Base-by-base conservation (phyloP, 1,140 invertebrate genomes). In the Colletes latitarsis region DNA sequence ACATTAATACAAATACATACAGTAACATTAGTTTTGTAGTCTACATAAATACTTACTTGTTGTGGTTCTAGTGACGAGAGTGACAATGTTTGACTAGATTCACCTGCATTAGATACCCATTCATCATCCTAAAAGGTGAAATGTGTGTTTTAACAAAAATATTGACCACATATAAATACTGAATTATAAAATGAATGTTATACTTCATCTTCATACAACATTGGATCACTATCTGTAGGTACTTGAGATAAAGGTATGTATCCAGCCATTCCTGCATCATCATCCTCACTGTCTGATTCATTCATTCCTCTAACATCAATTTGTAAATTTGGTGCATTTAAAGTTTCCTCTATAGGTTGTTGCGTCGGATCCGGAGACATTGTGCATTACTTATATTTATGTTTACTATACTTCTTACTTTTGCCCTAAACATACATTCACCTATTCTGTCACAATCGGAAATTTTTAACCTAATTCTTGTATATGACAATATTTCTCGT, bases 291-390 rank as follows among this genome's bases (percentile, higher is more conserved):
- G 14, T 93, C 92, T 10, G 92, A 90, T 67, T 91, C 89, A 68
- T 87, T 86, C 46, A 30, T 52, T 17, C 81, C 82, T 75, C 88
- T 88, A n/a, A 69, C 57, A 74, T 86, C 86, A 49, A 89, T 30
- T 71, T 82, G 79, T 39, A 89, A 30, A 82, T 90, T 90, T 30
- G 86, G 75, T 41, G 86, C 73, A 81, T 84, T 89, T 63, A 93
- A 86, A 77, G 85, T 89, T 81, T 92, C 90, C 60, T 92, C 88
- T 15, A 90, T 82, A 21, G 90, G 87, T 77, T 92, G 92, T 82
- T 92, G 91, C 1, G 90, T 90, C 55, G 92, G 92, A 77, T 93
- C 92, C 52, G 92, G 92, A 67, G 92, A 90, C 92, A 93, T 93
- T 85, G 30, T 77, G 81, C 62, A 55, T 82, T n/a, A 75, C 78